Conservation (phyloP, 2,888 invertebrate species). For the Plutella xylostella region DNA sequence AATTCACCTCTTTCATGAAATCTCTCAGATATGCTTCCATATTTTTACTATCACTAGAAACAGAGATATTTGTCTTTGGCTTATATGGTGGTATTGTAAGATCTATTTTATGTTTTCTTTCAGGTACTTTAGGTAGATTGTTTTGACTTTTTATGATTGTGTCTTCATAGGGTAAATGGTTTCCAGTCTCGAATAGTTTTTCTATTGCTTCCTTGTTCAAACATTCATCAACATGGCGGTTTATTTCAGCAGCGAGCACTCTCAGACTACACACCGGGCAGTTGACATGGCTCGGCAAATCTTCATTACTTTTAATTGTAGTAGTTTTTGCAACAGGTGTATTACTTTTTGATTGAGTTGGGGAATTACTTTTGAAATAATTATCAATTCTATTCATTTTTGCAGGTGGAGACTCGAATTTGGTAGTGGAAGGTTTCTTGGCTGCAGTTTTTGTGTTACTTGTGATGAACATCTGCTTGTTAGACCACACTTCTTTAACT, state of each 20-base stretch:
- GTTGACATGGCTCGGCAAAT: conserved; percentile 25
- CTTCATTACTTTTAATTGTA: conserved; percentile 22
- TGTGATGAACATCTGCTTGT: conserved; percentile 24
- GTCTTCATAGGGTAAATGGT: too few species aligned
- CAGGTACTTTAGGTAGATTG: too few species aligned
- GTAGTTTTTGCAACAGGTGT: conserved; percentile 29
- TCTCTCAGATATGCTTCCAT: too few species aligned
- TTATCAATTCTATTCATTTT: conserved; percentile 55
- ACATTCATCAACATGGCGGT: conserved; percentile 58
- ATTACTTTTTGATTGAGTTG: too few species aligned
- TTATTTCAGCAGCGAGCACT: conserved; percentile 39
- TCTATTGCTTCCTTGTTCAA: conserved; percentile 47
- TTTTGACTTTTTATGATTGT: too few species aligned
- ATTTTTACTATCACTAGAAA: too few species aligned
- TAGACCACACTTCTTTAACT: conserved; percentile 23
- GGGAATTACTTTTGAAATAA: conserved; percentile 44
- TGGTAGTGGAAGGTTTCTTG: conserved; percentile 1
- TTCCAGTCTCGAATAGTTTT: conserved; percentile 22
- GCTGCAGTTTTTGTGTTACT: background rate
- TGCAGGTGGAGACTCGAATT: conserved; percentile 28
- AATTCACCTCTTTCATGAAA: conserved; percentile 10
- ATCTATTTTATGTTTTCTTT: background rate
- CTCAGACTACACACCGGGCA: conserved; percentile 62
- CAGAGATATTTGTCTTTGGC: too few species aligned
- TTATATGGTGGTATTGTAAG: background rate